Percentiles rank a stretch among this genome's conserved stretches.
Conservation (phyloP, 2,888 invertebrate genomes). For the Cantharis lateralis region DNA sequence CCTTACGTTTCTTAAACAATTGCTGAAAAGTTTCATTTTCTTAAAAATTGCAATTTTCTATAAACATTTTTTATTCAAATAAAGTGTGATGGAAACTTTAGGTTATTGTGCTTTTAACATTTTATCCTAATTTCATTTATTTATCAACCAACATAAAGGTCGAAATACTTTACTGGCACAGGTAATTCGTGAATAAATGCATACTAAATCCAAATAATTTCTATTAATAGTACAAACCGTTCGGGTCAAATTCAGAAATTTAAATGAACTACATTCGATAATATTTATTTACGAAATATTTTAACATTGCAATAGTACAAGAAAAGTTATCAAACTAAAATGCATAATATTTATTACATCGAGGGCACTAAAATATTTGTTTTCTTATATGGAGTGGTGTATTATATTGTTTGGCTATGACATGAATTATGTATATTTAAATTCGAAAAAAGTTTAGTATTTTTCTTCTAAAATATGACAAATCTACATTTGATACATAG, state of each 20-base stretch:
- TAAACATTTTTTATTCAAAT: not conserved
- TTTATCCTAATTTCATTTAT: not conserved
- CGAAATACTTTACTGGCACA: not conserved
- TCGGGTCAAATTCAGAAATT: not conserved
- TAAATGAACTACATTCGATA: not conserved
- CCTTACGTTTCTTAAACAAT: not conserved
- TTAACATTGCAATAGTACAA: not conserved
- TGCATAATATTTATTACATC: not conserved
- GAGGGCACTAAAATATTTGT: not conserved
- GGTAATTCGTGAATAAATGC: not conserved
- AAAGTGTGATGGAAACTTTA: not conserved
- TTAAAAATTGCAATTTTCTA: not conserved
- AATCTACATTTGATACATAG: not conserved
- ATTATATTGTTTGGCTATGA: not conserved
- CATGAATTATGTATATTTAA: not conserved
- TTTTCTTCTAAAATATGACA: not conserved
- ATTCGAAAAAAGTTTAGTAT: not conserved
- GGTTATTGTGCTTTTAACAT: not conserved
- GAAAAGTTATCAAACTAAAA: not conserved
- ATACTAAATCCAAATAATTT: not conserved
- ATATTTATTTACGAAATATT: not conserved
- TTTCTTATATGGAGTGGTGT: not conserved
- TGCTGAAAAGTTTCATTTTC: not conserved
- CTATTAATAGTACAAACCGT: not conserved
- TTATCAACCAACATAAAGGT: not conserved